Evolutionary conservation across 1,140 invertebrate species (phyloP).

Genomic region (Conus ventricosus): DNA sequence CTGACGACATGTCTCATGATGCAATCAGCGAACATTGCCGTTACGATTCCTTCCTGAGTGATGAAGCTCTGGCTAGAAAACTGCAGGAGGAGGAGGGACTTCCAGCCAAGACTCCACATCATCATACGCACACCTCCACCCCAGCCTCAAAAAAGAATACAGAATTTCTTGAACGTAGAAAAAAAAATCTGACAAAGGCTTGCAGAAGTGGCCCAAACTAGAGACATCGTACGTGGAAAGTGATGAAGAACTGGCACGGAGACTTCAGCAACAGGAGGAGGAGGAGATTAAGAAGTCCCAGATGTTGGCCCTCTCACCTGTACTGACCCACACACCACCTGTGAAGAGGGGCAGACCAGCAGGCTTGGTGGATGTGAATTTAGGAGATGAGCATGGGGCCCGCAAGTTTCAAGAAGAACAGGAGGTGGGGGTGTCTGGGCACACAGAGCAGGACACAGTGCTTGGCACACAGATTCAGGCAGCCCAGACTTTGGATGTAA

Average conservation of each 20-base stretch:
- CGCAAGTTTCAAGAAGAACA: neutral
- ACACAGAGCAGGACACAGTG: too few species aligned
- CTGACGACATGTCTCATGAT: too few species aligned
- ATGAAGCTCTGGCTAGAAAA: slow-evolving; percentile 26
- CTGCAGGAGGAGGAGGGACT: neutral
- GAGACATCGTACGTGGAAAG: slow-evolving; percentile 2
- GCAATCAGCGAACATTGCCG: too few species aligned
- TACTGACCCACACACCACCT: too few species aligned
- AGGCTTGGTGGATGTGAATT: too few species aligned
- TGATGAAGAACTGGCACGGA: slow-evolving; percentile 17
- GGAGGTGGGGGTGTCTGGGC: neutral
- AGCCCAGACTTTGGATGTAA: neutral
- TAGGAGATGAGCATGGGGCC: neutral
- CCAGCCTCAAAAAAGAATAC: too few species aligned
- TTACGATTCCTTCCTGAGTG: neutral
- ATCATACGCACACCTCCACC: too few species aligned
- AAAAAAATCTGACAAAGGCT: neutral
- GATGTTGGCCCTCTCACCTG: neutral
- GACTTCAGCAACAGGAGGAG: slow-evolving; percentile 12
- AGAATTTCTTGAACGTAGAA: too few species aligned
- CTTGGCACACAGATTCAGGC: too few species aligned
- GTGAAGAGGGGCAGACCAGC: too few species aligned
- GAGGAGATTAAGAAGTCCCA: slow-evolving; percentile 32
- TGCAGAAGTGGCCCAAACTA: neutral
- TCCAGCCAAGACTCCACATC: neutral